Conservation (phyloP, 1,140 invertebrate species). For the Ostrea denselamellosa region DNA sequence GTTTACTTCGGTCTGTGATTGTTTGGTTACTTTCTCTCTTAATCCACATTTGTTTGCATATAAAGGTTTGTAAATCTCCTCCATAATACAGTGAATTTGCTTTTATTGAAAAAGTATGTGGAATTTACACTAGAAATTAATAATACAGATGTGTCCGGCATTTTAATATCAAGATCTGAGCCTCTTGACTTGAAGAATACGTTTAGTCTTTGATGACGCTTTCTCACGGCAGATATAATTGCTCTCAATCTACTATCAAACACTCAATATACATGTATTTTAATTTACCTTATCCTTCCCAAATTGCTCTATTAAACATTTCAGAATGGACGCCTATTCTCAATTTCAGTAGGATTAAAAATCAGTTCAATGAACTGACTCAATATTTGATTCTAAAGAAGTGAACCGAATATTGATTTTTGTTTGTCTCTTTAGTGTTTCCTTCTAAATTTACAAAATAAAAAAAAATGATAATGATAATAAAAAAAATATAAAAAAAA, state of each 20-base stretch:
- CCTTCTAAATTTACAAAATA: too few relatives aligned
- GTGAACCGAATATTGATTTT: too few relatives aligned
- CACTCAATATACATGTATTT: too few relatives aligned
- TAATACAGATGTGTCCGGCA: constrained; percentile 2
- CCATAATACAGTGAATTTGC: background rate
- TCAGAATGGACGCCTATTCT: too few relatives aligned
- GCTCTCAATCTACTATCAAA: background rate
- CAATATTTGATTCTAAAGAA: too few relatives aligned
- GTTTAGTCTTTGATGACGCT: background rate
- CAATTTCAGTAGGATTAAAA: too few relatives aligned
- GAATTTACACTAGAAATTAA: constrained; percentile 24
- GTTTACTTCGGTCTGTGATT: background rate
- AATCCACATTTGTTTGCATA: constrained; percentile 36
- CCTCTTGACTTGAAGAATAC: background rate
- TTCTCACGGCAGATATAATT: background rate
- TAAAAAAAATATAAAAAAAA: too few relatives aligned
- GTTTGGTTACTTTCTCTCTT: constrained; percentile 2
- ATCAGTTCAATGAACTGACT: too few relatives aligned
- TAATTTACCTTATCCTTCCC: too few relatives aligned
- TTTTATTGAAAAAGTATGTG: constrained; percentile 12
- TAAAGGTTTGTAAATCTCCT: constrained; percentile 17
- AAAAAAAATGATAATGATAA: too few relatives aligned
- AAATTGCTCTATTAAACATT: too few relatives aligned
- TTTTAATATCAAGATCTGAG: background rate
- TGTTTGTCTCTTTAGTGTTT: too few relatives aligned